Conservation (phyloP, 2,113 vertebrate species). For the Hiodon tergisus region DNA sequence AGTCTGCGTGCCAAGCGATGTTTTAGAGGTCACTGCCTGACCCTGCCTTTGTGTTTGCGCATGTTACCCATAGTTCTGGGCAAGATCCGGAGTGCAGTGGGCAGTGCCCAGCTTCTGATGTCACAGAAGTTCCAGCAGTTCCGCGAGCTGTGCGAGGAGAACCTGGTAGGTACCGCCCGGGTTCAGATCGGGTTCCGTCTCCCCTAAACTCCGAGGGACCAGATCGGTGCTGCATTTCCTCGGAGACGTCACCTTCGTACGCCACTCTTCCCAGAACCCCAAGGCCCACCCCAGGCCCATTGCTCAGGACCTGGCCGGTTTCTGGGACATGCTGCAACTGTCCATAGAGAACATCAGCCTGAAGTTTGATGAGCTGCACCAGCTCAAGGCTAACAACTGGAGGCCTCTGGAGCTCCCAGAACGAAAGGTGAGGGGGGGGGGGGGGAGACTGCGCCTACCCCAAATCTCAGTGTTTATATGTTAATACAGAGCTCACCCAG, state of each 20-base stretch:
- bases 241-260: not conserved
- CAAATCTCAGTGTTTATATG: too few relatives aligned
- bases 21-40: not conserved
- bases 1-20: too few relatives aligned
- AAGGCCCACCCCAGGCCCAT: constrained; percentile 85
- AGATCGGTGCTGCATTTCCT: too few relatives aligned
- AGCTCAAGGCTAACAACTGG: constrained; percentile 98
- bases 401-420: constrained; percentile 90
- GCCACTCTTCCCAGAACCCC: constrained; percentile 72
- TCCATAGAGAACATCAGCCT: constrained; percentile 99
- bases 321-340: constrained; percentile 99
- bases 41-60: constrained; percentile 31
- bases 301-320: constrained; percentile 93
- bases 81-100: constrained; percentile 91
- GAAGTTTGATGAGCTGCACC: constrained; percentile 99
- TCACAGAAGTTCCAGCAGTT: constrained; percentile 99
- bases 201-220: too few relatives aligned
- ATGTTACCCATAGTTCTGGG: constrained; percentile 71
- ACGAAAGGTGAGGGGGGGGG: constrained; percentile 79
- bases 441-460: not conserved
- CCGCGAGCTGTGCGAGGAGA: constrained; percentile 95
- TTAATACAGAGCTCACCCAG: too few relatives aligned
- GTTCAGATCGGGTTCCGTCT: too few relatives aligned
- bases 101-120: constrained; percentile 95
- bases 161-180: constrained; percentile 75